Evolutionary conservation across 2,113 vertebrate species (phyloP), one percentile per base, ranked within the genome.

Genomic region (Lathamus discolor): DNA sequence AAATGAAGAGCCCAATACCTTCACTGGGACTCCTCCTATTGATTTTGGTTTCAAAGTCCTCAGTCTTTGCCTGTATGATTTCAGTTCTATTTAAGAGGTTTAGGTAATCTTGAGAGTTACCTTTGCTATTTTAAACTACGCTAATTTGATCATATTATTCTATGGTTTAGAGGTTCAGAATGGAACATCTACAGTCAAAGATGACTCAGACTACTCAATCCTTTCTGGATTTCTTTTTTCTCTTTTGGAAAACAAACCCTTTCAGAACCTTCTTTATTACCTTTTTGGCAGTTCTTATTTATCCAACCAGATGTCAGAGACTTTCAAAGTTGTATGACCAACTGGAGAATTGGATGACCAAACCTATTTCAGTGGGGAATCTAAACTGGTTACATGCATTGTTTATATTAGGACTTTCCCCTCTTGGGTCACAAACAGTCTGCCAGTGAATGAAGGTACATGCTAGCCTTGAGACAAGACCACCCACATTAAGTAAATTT

Each of bases 401-500:
- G 57, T 69, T 95, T 87, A 63, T 43, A 55, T 44, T n/a, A 76
- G 2, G 6, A 63, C 69, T 86, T 87, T 76, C 37, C 63, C 23
- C 54, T 74, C 46, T 78, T 73, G 78, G 86, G 86, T 68, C 41
- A 3, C 85, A 44, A 79, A 69, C 37, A 78, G 57, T 79, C 74
- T 86, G 67, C 37, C 57, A 77, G 31, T 25, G 35, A 95, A 91
- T 83, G 72, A 83, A 94, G 62, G 91, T 93, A 88, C 78, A 52
- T 1, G 8, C 87, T 95, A 89, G 93, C 86, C 78, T 95, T 85
- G 49, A 92, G 84, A 95, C 75, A 96, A 93, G 89, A 79, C 84
- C 72, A 90, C 82, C 84, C 91, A 96, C 90, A 90, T 69, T 29
- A 90, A 90, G 51, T 69, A 91, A 84, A 89, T 90, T 87, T 76